Evolutionary conservation across 2,888 invertebrate species (phyloP).

Genomic region (Clusia tigrina): DNA sequence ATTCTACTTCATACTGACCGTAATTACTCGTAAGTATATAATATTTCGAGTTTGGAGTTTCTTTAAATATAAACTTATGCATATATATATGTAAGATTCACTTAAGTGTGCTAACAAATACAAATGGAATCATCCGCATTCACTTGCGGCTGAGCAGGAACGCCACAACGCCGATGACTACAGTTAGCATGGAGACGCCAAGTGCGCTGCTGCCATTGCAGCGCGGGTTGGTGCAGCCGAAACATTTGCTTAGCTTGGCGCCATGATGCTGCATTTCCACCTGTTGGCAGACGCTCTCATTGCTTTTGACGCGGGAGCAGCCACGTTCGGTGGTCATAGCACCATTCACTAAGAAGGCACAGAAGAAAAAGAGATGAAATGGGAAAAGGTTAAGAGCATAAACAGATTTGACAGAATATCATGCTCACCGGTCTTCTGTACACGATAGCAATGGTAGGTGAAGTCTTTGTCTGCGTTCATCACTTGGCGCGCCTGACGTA

Average conservation of each 20-base stretch:
- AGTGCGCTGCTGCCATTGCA: slow-evolving; percentile 54
- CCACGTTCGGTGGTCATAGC: slow-evolving; percentile 48
- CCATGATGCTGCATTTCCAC: slow-evolving; percentile 37
- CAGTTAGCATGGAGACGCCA: slow-evolving; percentile 46
- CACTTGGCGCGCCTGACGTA: slow-evolving; percentile 42
- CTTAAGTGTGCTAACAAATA: too few relatives aligned
- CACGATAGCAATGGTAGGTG: slow-evolving; percentile 54
- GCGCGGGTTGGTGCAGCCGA: slow-evolving; percentile 48
- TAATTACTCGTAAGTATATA: too few relatives aligned
- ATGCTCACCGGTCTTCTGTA: slow-evolving; percentile 47
- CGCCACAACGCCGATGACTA: slow-evolving; percentile 49
- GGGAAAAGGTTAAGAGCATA: too few relatives aligned
- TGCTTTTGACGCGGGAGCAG: slow-evolving; percentile 48
- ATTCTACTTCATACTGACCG: too few relatives aligned
- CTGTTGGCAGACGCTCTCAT: slow-evolving; percentile 46
- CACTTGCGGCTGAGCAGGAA: slow-evolving; percentile 37
- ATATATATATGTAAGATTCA: too few relatives aligned
- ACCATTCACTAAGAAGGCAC: slow-evolving; percentile 40
- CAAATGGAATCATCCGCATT: too few relatives aligned
- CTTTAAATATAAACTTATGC: neutral
- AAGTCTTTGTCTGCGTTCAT: slow-evolving; percentile 32
- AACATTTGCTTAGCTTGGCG: slow-evolving; percentile 41
- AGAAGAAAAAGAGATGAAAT: slow-evolving; percentile 1
- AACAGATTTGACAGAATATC: slow-evolving; percentile 14
- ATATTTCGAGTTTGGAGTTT: neutral